Base-by-base conservation (phyloP, 2,888 invertebrate species). In the Drosophila pseudotalamancana region DNA sequence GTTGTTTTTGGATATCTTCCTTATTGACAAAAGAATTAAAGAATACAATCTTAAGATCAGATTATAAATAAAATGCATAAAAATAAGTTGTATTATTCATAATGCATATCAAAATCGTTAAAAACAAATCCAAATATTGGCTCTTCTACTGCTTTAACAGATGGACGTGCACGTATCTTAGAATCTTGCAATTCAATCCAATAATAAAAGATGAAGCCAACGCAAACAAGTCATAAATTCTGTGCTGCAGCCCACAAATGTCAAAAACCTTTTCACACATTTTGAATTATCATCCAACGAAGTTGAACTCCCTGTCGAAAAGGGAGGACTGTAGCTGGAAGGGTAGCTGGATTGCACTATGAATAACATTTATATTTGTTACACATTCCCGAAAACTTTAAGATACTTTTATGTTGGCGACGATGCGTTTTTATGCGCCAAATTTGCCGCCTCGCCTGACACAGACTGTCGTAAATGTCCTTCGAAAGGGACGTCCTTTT, bases 341-440 rank as follows among this genome's bases (percentile, higher is more conserved):
- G 35, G 21, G 39, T 8, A 23, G 42, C 37, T 42, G 34, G 25
- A 34, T 25, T 56, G 49, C 49, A 72, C 49, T 59, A 72, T 66
- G 65, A 80, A 72, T 83, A 35, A 63, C 64, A 53, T 53, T 64
- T 70, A 70, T 72, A 77, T 83, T 77, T 62, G 64, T 63, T 70
- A 66, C 55, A 62, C 74, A 77, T 75, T 73, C 37, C 53, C 68
- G n/a, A 63, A 77, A 72, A 60, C 35, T 51, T 18, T 25, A 61
- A 74, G 66, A 51, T 40, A 74, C 49, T 70, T 75, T 75, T 77
- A 75, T 77, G 49, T 48, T 55, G 70, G 75, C 70, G 70, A 74
- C 80, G 69, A 60, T 76, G 76, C 79, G 64, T 59, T 83, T 83
- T 78, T 66, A 83, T 80, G 70, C 48, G 39, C 56, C 55, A 64